Base-by-base conservation (phyloP, 2,888 invertebrate species). In the Asteroscopus sphinx region DNA sequence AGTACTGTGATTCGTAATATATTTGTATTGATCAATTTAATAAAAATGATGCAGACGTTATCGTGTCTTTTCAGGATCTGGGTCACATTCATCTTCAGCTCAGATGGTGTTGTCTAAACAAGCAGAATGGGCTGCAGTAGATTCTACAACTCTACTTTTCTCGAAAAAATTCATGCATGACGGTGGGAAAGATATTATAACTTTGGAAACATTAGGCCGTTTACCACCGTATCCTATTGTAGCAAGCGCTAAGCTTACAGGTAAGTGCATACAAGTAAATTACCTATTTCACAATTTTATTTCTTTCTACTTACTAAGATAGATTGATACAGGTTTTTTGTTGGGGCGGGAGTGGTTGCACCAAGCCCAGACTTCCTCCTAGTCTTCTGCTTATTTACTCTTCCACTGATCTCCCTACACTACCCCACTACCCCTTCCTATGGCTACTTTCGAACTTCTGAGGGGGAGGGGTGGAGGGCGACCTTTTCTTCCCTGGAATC, bases 221-320 rank as follows among this genome's bases (percentile, higher is more conserved):
- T 85, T 96, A 35, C 96, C 96, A 1, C 95, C 96, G 0, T 96
- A 96, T 75, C 96, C 96, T 1, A 91, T 96, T 37, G 95, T 96
- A 42, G 91, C 95, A 53, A 96, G 96, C 77, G 84, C 92, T 15
- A 93, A 93, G 58, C 79, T 96, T 53, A 73, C 95, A 84, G 95
- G 96, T 96, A 73, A 17, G 62, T 49, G 30, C 2, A 17, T 17
- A 17, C n/a, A n/a, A 11, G 3, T 40, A 28, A 25, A 1, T 41
- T 25, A 25, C 25, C 21, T n/a, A n/a, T n/a, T n/a, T 21, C 21
- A 21, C 6, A 21, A 21, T 21, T 21, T 15, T 9, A 0, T 52
- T 65, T 33, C 47, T 93, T 93, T 48, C n/a, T n/a, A n/a, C n/a
- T n/a, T n/a, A n/a, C n/a, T n/a, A n/a, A n/a, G n/a, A n/a, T n/a